Conservation (phyloP, 2,113 vertebrate species). For the Cervus canadensis region DNA sequence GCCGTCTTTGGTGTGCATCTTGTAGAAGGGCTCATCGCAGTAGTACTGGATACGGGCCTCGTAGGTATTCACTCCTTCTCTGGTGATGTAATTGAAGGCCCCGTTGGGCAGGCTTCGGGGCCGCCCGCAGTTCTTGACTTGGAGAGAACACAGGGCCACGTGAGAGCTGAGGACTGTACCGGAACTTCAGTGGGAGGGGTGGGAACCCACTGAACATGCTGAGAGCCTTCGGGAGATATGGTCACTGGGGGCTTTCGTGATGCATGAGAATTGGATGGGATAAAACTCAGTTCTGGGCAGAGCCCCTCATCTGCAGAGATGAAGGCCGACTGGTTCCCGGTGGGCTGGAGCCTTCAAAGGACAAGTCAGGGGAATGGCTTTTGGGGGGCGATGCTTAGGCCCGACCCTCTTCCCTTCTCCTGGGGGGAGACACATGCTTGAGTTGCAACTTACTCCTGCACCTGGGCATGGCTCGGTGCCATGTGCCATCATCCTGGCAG, state of each 20-base stretch:
- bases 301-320: not conserved
- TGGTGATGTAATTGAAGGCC: constrained; percentile 59
- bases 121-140: constrained; percentile 80
- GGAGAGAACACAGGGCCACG: constrained; percentile 7
- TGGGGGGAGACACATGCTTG: not conserved
- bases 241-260: not conserved
- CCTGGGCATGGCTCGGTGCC: constrained; percentile 82
- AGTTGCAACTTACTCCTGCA: constrained; percentile 82
- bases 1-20: constrained; percentile 50
- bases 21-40: constrained; percentile 80
- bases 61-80: constrained; percentile 65
- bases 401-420: not conserved
- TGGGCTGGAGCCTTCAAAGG: not conserved
- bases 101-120: constrained; percentile 77
- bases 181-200: not conserved
- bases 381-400: not conserved
- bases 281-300: not conserved
- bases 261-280: not conserved
- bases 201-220: not conserved
- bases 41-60: constrained; percentile 74
- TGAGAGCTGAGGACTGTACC: not conserved
- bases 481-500: constrained; percentile 83
- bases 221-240: not conserved
- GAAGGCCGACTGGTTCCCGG: not conserved
- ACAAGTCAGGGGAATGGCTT: not conserved